phyloP scores from a whole-genome alignment of 1,140 invertebrate genomes.

The Rhyacophila brunnea region DNA sequence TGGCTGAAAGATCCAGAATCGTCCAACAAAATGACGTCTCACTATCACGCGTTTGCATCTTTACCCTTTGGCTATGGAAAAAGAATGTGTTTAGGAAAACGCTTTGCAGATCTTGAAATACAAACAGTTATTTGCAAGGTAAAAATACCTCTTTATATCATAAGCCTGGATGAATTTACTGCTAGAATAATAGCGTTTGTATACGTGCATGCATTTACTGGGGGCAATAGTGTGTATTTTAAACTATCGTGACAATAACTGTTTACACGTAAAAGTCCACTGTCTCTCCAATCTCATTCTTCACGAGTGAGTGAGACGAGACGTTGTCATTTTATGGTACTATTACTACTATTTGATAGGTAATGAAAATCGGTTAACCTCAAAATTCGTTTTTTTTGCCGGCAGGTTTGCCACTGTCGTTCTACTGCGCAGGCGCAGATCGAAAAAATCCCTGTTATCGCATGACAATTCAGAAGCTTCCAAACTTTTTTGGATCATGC shows the following conservation, averaged over 20 bases:
- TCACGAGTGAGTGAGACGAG: not conserved
- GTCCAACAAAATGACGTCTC: not conserved
- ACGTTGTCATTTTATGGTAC: too few relatives aligned
- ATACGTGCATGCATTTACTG: not conserved
- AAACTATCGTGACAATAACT: too few relatives aligned
- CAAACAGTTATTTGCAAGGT: constrained; percentile 67
- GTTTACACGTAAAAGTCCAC: too few relatives aligned
- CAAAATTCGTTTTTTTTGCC: too few relatives aligned
- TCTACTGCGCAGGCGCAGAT: too few relatives aligned
- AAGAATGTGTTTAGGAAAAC: constrained; percentile 71
- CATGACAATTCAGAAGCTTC: too few relatives aligned
- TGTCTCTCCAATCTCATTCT: not conserved
- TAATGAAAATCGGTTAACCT: too few relatives aligned
- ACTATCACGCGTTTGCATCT: constrained; percentile 63
- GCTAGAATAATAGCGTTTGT: not conserved
- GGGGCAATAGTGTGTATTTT: too few relatives aligned
- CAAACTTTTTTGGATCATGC: too few relatives aligned
- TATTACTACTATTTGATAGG: too few relatives aligned
- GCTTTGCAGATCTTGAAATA: constrained; percentile 75
- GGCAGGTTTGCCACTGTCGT: too few relatives aligned
- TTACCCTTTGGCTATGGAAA: constrained; percentile 74
- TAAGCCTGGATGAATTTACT: not conserved
- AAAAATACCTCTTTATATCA: constrained; percentile 16
- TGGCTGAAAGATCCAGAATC: constrained; percentile 60
- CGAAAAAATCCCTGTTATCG: too few relatives aligned